These are phyloP conservation scores for Crotalus horridus DNA, from an alignment of 2,113 vertebrate species.

Conservation along the genomic window DNA sequence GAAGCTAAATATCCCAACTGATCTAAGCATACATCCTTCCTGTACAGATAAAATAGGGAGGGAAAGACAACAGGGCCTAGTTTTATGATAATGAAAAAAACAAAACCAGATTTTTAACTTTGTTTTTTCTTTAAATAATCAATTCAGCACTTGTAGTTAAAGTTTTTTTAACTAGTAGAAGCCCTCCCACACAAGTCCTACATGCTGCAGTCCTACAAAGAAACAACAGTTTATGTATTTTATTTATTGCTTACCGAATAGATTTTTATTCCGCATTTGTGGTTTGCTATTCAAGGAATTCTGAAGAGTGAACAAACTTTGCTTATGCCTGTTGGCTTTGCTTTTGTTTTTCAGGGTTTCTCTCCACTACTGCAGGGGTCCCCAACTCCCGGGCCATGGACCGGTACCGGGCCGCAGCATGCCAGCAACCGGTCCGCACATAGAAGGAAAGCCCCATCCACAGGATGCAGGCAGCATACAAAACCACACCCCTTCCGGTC, in stretches of 20 bases:
- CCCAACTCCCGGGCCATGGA: too few species aligned
- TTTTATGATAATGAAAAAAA: neutral
- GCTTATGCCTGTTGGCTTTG: neutral
- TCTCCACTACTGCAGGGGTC: neutral
- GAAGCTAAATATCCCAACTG: neutral
- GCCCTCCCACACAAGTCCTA: conserved; percentile 28
- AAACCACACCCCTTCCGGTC: too few species aligned
- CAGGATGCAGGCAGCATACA: too few species aligned
- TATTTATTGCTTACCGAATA: neutral
- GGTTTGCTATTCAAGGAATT: rapidly evolving
- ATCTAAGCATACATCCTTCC: neutral
- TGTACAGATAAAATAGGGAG: neutral
- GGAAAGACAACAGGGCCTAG: neutral
- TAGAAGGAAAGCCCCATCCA: too few species aligned
- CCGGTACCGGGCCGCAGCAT: too few species aligned
- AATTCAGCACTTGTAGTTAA: neutral
- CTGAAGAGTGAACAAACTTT: neutral
- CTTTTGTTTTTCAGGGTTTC: neutral
- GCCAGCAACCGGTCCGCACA: too few species aligned
- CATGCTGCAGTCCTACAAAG: conserved; percentile 14
- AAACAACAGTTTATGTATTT: conserved; percentile 4
- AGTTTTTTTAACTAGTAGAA: neutral
- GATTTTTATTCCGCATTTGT: neutral
- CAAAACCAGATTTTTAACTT: neutral
- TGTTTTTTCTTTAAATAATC: neutral